These are phyloP conservation scores for Melolontha melolontha DNA, from an alignment of 2,888 invertebrate genomes.

Conservation along the genomic window DNA sequence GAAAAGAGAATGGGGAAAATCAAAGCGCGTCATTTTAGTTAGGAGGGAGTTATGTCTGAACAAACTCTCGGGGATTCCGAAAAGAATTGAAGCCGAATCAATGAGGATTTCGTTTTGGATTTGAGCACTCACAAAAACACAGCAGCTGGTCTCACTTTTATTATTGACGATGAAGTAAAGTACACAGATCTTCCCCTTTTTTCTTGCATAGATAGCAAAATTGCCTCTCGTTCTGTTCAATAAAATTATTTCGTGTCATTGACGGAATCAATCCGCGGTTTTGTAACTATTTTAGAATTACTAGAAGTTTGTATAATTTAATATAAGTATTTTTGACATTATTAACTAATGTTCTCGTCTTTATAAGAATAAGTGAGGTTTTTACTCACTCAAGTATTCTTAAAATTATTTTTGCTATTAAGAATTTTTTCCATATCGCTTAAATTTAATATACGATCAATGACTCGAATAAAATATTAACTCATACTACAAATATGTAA, in stretches of 20 bases:
- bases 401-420: no score
- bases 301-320: no score
- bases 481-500: no score
- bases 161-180: constrained; percentile 37
- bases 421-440: no score
- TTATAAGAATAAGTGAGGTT: no score
- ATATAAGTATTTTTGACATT: no score
- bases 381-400: no score
- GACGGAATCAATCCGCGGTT: constrained; percentile 14
- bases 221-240: constrained; percentile 40
- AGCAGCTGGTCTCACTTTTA: constrained; percentile 41
- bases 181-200: not conserved
- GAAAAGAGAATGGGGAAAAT: constrained; percentile 9
- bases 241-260: constrained; percentile 34
- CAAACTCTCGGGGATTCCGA: constrained; percentile 33
- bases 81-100: constrained; percentile 38
- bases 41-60: constrained; percentile 25
- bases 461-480: no score
- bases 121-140: constrained; percentile 39
- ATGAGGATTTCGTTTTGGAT: constrained; percentile 38
- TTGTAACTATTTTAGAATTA: not conserved
- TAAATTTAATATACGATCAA: no score
- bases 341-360: no score
- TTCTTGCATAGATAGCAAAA: constrained; percentile 40
- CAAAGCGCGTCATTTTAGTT: constrained; percentile 37